phyloP scores from a whole-genome alignment of 1,140 invertebrate genomes.

The Probaryconus sp. region DNA sequence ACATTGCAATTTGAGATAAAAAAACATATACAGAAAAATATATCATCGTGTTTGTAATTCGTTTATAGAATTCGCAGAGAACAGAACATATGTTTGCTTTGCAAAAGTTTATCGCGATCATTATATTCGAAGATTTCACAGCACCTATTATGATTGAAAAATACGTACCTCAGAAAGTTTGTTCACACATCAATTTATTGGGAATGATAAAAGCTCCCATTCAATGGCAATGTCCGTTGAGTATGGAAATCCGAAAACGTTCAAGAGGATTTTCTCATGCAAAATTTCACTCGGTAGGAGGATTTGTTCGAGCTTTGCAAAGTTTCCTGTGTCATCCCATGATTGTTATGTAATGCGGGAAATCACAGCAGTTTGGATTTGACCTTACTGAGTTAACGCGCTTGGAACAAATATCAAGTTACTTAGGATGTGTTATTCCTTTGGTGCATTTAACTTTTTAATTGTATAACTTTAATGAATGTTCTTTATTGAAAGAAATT shows the following conservation, averaged over 20 bases:
- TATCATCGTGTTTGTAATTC: too few relatives aligned
- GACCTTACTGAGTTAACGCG: slow-evolving; percentile 20
- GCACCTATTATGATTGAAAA: too few relatives aligned
- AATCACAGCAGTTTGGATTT: slow-evolving; percentile 29
- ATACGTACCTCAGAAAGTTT: too few relatives aligned
- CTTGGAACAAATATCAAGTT: slow-evolving; percentile 30
- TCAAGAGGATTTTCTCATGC: slow-evolving; percentile 49
- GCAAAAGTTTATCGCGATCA: too few relatives aligned
- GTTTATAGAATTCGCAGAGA: too few relatives aligned
- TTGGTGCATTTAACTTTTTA: too few relatives aligned
- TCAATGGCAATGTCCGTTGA: slow-evolving; percentile 8
- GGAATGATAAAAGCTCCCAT: slow-evolving; percentile 28
- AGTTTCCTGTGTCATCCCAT: slow-evolving; percentile 34
- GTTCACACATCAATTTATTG: slow-evolving; percentile 31
- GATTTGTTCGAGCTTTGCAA: slow-evolving; percentile 47
- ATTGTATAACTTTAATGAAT: too few relatives aligned
- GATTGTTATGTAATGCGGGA: slow-evolving; percentile 40
- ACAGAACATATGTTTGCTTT: too few relatives aligned
- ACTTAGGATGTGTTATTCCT: slow-evolving; percentile 17
- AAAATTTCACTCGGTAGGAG: slow-evolving; percentile 45
- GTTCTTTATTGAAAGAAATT: too few relatives aligned
- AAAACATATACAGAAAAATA: too few relatives aligned
- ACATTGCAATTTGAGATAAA: too few relatives aligned
- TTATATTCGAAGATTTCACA: too few relatives aligned
- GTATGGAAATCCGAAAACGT: slow-evolving; percentile 22